Percentiles rank a stretch among this genome's conserved stretches.
phyloP scores from a whole-genome alignment of 2,888 invertebrate species.

The Carterocephalus palaemon region DNA sequence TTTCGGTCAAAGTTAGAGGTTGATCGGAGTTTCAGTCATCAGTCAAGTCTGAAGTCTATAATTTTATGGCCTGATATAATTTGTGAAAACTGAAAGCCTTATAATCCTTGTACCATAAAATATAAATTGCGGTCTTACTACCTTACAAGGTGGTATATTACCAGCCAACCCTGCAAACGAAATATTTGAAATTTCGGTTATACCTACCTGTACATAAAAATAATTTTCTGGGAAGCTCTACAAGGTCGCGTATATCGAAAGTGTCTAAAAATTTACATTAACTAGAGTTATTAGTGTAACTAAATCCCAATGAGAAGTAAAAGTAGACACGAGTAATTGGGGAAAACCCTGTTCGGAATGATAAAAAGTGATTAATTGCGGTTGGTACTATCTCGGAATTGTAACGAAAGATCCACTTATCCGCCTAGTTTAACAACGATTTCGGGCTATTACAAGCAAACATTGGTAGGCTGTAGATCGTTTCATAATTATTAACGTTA shows the following conservation, averaged over 20 bases:
- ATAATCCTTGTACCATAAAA: too few relatives aligned
- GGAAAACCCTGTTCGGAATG: constrained; percentile 20
- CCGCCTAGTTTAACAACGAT: constrained; percentile 12
- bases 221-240: too few relatives aligned
- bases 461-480: constrained; percentile 1
- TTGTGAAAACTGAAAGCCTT: too few relatives aligned
- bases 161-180: constrained; percentile 28
- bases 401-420: constrained; percentile 16
- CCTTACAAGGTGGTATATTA: neutral
- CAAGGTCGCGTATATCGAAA: neutral
- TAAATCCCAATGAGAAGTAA: constrained; percentile 22
- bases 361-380: constrained; percentile 24
- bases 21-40: neutral
- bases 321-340: constrained; percentile 21
- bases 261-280: constrained; percentile 16
- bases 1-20: too few relatives aligned
- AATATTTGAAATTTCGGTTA: constrained; percentile 40
- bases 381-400: constrained; percentile 16
- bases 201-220: too few relatives aligned
- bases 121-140: neutral
- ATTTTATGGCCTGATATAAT: too few relatives aligned
- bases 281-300: too few relatives aligned
- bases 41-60: neutral
- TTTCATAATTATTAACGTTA: neutral
- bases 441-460: constrained; percentile 9